Conservation (phyloP, 1,140 invertebrate genomes). For the Teleopsis dalmanni region DNA sequence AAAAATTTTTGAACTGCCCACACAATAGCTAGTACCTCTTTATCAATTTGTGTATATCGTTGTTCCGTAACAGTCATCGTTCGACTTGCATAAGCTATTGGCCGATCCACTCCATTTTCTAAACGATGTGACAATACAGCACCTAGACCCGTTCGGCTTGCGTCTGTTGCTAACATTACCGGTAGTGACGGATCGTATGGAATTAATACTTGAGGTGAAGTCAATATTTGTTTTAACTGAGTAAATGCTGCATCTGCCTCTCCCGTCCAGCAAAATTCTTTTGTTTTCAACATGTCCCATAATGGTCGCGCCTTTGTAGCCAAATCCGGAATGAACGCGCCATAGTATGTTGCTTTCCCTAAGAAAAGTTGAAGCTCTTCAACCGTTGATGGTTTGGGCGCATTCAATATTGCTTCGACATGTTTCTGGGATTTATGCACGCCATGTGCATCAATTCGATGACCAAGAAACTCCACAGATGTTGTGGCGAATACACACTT, state of each 20-base stretch:
- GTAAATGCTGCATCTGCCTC: conserved; percentile 1
- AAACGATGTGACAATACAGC: conserved; percentile 1
- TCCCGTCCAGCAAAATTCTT: background rate
- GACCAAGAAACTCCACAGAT: background rate
- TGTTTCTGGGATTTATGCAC: conserved; percentile 1
- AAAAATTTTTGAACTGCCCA: conserved; percentile 41
- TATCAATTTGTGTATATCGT: conserved; percentile 44
- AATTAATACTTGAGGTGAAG: conserved; percentile 3
- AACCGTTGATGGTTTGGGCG: background rate
- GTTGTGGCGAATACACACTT: conserved; percentile 2
- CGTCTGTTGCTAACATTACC: conserved; percentile 3
- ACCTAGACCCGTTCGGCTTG: background rate
- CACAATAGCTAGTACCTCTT: conserved; percentile 41
- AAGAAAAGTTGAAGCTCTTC: conserved; percentile 2
- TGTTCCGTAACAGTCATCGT: conserved; percentile 42
- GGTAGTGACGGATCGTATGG: conserved; percentile 5
- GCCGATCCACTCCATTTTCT: background rate
- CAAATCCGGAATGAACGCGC: conserved; percentile 1
- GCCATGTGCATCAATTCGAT: background rate
- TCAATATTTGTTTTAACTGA: conserved; percentile 2
- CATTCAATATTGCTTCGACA: background rate
- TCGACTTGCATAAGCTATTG: conserved; percentile 2
- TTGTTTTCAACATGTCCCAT: conserved; percentile 2
- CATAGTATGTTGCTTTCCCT: background rate
- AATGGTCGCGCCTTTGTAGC: background rate